These are phyloP conservation scores for Mustelus asterias DNA, from an alignment of 2,113 vertebrate genomes.

Conservation along the genomic window DNA sequence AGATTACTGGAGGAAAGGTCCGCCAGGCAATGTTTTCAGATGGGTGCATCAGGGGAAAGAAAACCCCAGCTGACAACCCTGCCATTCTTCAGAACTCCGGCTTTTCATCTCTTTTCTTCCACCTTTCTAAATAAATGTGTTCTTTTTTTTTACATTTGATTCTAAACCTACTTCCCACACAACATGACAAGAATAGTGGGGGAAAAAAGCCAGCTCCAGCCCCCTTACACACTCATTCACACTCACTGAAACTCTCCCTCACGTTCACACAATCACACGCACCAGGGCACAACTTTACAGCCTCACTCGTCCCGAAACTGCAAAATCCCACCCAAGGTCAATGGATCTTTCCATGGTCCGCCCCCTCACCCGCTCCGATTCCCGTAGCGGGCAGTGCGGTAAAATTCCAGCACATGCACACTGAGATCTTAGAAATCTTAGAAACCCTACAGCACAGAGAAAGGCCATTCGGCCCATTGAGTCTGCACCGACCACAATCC, in stretches of 20 bases:
- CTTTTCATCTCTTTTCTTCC: background rate
- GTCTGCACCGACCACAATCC: too few relatives aligned
- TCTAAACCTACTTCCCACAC: background rate
- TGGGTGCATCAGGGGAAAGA: background rate
- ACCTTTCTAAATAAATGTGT: background rate
- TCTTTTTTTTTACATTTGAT: background rate
- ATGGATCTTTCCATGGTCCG: too few relatives aligned
- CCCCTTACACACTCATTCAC: background rate
- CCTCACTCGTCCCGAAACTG: too few relatives aligned
- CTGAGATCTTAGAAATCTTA: too few relatives aligned
- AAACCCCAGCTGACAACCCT: background rate
- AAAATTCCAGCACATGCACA: background rate
- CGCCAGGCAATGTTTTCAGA: background rate
- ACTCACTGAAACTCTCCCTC: background rate
- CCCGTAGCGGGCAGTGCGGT: too few relatives aligned
- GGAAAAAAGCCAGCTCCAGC: conserved; percentile 41
- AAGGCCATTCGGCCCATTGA: too few relatives aligned
- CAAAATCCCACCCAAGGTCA: too few relatives aligned
- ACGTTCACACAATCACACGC: too few relatives aligned
- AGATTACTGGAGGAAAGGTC: background rate
- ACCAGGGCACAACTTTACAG: too few relatives aligned
- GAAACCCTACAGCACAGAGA: too few relatives aligned
- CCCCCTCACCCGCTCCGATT: too few relatives aligned
- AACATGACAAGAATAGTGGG: background rate
- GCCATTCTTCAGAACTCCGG: background rate